These are phyloP conservation scores for Drosophila kikkawai DNA, from an alignment of 1,140 invertebrate species.

Conservation along the genomic window DNA sequence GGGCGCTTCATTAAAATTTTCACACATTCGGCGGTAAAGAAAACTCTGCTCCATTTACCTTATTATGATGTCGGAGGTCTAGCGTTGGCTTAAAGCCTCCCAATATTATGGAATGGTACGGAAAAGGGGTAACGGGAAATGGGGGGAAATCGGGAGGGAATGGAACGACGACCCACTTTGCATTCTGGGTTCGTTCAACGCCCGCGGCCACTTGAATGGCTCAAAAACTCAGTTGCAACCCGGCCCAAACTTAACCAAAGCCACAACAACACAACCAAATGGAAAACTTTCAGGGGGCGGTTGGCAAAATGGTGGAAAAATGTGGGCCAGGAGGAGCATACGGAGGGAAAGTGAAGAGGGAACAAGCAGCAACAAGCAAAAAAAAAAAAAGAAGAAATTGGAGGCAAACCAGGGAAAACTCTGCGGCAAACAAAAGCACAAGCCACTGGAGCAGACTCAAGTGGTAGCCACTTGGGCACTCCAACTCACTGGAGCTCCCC, in stretches of 20 bases:
- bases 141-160: conserved; percentile 13
- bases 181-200: conserved; percentile 56
- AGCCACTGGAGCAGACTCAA: conserved; percentile 66
- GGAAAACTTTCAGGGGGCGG: conserved; percentile 39
- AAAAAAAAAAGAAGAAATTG: conserved; percentile 8
- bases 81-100: conserved; percentile 31
- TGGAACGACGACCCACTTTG: conserved; percentile 67
- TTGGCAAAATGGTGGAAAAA: conserved; percentile 1
- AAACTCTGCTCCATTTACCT: conserved; percentile 58
- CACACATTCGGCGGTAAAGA: conserved; percentile 66
- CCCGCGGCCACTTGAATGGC: conserved; percentile 58
- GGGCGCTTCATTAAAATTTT: conserved; percentile 78
- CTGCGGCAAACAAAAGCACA: conserved; percentile 68
- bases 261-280: conserved; percentile 31
- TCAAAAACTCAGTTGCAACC: conserved; percentile 50
- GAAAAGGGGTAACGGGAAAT: neutral
- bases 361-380: conserved; percentile 9
- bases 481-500: conserved; percentile 39
- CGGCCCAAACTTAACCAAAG: conserved; percentile 23
- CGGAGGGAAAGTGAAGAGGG: conserved; percentile 3
- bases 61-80: conserved; percentile 32
- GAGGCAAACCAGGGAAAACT: conserved; percentile 39
- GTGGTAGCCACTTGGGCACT: conserved; percentile 67
- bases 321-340: conserved; percentile 8
- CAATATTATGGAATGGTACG: conserved; percentile 40